A percentile compares a stretch with the other conserved stretches of the same genome.
Conservation (phyloP, 1,140 invertebrate species). For the Drosophila tropicalis region DNA sequence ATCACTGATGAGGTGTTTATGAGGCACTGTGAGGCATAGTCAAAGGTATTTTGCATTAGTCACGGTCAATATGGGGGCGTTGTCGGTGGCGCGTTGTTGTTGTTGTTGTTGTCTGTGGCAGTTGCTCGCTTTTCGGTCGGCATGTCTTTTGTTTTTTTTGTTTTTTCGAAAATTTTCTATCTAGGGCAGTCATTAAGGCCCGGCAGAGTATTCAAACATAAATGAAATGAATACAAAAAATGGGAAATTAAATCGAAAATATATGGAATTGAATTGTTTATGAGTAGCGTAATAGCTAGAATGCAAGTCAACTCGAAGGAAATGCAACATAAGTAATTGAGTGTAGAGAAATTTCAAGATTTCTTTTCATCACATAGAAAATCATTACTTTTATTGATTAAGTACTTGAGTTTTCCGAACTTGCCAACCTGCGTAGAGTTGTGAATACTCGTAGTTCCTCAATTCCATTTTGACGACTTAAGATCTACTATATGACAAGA, state of each 20-base stretch:
- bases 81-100: conserved; percentile 34
- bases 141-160: conserved; percentile 34
- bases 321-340: background rate
- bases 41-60: conserved; percentile 73
- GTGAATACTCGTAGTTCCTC: too few relatives aligned
- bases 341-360: conserved; percentile 5
- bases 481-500: too few relatives aligned
- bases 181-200: conserved; percentile 66
- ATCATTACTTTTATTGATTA: too few relatives aligned
- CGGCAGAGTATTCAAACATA: conserved; percentile 26
- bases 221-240: conserved; percentile 1
- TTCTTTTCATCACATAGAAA: background rate
- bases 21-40: conserved; percentile 42
- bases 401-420: too few relatives aligned
- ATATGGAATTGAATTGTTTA: conserved; percentile 50
- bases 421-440: too few relatives aligned
- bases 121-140: conserved; percentile 25
- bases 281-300: conserved; percentile 4
- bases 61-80: conserved; percentile 46
- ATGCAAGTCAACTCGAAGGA: background rate
- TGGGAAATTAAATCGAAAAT: conserved; percentile 58
- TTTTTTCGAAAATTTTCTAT: conserved; percentile 28
- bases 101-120: conserved; percentile 45
- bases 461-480: too few relatives aligned
- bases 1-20: conserved; percentile 80